Evolutionary conservation across 2,797 vertebrate species (phyloP).

Genomic region (Molossus alvarezi): DNA sequence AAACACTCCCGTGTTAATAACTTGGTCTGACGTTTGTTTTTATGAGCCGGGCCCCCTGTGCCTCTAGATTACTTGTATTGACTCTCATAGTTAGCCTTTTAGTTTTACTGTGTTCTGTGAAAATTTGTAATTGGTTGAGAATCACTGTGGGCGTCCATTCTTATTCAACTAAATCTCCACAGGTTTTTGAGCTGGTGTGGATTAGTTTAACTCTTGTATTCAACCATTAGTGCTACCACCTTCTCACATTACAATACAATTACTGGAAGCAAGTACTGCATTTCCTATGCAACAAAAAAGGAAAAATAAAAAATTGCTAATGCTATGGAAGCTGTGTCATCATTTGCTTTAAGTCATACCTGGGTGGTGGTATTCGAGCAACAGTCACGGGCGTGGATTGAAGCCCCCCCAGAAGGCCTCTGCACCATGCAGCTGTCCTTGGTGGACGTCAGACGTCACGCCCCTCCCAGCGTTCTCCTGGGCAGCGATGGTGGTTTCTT

Average conservation of each 20-base stretch:
- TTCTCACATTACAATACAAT: conserved; percentile 97
- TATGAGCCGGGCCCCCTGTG: conserved; percentile 93
- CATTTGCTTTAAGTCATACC: conserved; percentile 64
- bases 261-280: conserved; percentile 99
- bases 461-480: background rate
- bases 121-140: conserved; percentile 95
- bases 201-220: conserved; percentile 95
- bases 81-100: conserved; percentile 94
- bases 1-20: conserved; percentile 91
- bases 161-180: conserved; percentile 94
- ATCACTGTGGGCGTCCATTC: conserved; percentile 95
- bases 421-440: accelerated
- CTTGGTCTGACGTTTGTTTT: conserved; percentile 89
- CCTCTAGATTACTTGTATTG: conserved; percentile 94
- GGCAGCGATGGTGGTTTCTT: background rate
- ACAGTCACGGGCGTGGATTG: background rate
- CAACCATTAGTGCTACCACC: conserved; percentile 96
- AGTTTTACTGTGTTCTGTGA: conserved; percentile 94
- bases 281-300: conserved; percentile 99
- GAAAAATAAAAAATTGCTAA: conserved; percentile 98
- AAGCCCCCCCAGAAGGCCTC: background rate
- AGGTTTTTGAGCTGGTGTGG: conserved; percentile 95
- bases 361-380: background rate
- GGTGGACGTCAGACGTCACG: accelerated
- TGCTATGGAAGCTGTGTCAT: conserved; percentile 91